Percentiles rank a stretch among this genome's conserved stretches.
Evolutionary conservation across 2,888 invertebrate genomes (phyloP).

Genomic region (Danaus chrysippus): DNA sequence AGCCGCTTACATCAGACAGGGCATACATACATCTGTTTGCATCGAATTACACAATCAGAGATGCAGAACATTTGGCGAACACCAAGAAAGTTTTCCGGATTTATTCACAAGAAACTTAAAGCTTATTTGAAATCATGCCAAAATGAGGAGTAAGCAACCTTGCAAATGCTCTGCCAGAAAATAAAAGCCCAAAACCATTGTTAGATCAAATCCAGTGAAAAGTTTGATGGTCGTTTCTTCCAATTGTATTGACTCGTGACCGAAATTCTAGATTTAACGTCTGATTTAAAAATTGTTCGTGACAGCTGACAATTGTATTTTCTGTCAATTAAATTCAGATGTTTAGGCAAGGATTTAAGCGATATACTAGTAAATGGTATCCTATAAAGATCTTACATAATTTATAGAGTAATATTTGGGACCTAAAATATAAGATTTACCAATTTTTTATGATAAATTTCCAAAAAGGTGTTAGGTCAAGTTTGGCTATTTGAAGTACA

Average conservation of each 20-base stretch:
- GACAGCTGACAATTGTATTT: slow-evolving; percentile 20
- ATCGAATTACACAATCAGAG: slow-evolving; percentile 44
- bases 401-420: no score
- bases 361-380: no score
- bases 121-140: slow-evolving; percentile 56
- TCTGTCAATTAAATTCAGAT: neutral
- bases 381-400: no score
- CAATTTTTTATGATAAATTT: no score
- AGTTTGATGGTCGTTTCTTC: slow-evolving; percentile 13
- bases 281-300: slow-evolving; percentile 10
- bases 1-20: slow-evolving; percentile 20
- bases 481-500: no score
- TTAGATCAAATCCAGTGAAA: slow-evolving; percentile 25
- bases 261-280: neutral
- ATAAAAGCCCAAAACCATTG: slow-evolving; percentile 36
- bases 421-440: no score
- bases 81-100: slow-evolving; percentile 32
- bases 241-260: slow-evolving; percentile 17
- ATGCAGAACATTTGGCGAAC: slow-evolving; percentile 40
- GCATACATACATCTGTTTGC: slow-evolving; percentile 35
- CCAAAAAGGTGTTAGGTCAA: no score
- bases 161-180: slow-evolving; percentile 37
- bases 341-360: no score
- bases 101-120: slow-evolving; percentile 47
- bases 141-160: slow-evolving; percentile 38